Percentiles rank a stretch among this genome's conserved stretches.
These are phyloP conservation scores for Chromobotia macracanthus DNA, from an alignment of 2,797 vertebrate species.

Conservation along the genomic window DNA sequence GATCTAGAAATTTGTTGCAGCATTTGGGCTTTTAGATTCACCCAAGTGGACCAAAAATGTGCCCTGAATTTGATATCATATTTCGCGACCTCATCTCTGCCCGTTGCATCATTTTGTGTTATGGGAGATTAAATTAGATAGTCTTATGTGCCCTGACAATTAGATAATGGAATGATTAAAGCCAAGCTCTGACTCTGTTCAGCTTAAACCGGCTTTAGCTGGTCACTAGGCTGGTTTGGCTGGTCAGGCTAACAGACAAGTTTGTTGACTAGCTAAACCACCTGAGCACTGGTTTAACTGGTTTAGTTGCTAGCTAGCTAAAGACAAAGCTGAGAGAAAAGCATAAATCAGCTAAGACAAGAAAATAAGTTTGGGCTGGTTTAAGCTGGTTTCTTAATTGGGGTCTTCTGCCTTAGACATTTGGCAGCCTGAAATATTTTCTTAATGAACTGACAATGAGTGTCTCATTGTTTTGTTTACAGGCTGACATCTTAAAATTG, in stretches of 20 bases:
- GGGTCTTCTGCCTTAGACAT: slow-evolving; percentile 19
- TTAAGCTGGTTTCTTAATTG: not conserved
- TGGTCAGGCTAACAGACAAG: not conserved
- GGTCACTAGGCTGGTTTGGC: not conserved
- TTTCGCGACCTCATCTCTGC: slow-evolving; percentile 15
- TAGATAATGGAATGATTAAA: slow-evolving; percentile 47
- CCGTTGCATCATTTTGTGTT: slow-evolving; percentile 28
- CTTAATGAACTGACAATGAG: slow-evolving; percentile 41
- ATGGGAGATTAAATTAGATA: slow-evolving; percentile 34
- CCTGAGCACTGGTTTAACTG: not conserved
- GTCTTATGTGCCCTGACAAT: slow-evolving; percentile 33
- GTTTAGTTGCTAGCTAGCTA: too few relatives aligned
- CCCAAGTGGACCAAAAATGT: slow-evolving; percentile 1
- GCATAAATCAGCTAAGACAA: too few relatives aligned
- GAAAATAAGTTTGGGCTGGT: too few relatives aligned
- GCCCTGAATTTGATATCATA: slow-evolving; percentile 9
- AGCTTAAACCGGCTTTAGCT: not conserved
- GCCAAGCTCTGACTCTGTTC: not conserved
- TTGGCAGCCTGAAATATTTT: slow-evolving; percentile 45
- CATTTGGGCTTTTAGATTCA: slow-evolving; percentile 9
- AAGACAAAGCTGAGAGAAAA: not conserved
- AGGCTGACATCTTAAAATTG: slow-evolving; percentile 43
- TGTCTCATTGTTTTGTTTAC: slow-evolving; percentile 38
- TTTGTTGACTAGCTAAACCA: not conserved
- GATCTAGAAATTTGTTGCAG: slow-evolving; percentile 10